Percentiles rank a stretch among this genome's conserved stretches.
These are phyloP conservation scores for Halyomorpha halys DNA, from an alignment of 1,140 invertebrate genomes.

Conservation along the genomic window DNA sequence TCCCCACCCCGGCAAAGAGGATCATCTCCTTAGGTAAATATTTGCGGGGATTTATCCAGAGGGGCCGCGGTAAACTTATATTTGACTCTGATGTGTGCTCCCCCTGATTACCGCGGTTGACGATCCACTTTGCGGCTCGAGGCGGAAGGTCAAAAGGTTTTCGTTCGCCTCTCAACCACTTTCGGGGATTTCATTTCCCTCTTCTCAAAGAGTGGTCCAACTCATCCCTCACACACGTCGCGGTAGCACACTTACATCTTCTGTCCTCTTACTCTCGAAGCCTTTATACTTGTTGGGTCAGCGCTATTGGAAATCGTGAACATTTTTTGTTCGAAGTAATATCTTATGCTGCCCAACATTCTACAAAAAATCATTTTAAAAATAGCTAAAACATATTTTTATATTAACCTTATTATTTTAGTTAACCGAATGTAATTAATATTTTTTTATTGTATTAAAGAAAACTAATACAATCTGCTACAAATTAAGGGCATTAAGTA, in stretches of 20 bases:
- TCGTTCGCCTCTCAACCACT: not conserved
- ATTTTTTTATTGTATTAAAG: no score
- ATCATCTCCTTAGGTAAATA: conserved; percentile 17
- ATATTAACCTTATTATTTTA: no score
- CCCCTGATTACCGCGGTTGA: conserved; percentile 4
- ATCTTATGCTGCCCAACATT: no score
- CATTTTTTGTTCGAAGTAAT: no score
- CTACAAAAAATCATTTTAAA: no score
- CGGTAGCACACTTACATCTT: not conserved
- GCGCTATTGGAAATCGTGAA: no score
- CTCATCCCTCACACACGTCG: not conserved
- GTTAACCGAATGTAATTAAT: no score
- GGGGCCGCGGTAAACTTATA: conserved; percentile 11
- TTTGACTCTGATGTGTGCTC: conserved; percentile 16
- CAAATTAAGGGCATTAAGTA: no score
- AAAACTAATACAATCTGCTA: no score
- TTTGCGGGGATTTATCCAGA: conserved; percentile 16
- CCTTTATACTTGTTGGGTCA: no score
- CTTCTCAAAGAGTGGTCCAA: not conserved
- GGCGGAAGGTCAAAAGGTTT: conserved; percentile 6
- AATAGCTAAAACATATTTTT: no score
- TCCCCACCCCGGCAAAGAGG: not conserved
- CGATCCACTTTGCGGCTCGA: conserved; percentile 8
- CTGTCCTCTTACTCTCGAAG: not conserved
- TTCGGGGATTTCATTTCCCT: conserved; percentile 9